Conservation (phyloP, 2,888 invertebrate species). For the Choreutis nemorana region DNA sequence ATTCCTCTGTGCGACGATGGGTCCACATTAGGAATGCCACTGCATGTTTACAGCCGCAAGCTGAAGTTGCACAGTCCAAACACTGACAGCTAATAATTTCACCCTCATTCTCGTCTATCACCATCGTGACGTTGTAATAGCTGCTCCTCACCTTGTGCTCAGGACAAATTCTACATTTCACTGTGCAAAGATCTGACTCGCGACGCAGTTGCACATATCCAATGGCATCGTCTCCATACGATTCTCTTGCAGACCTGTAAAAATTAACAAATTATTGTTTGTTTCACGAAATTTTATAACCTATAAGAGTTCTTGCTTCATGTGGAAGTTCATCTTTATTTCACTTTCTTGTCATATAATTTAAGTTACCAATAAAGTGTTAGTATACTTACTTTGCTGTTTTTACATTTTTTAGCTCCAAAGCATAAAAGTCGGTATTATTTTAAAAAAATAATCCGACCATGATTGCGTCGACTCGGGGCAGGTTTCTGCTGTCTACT, state of each 20-base stretch:
- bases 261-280: no score
- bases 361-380: no score
- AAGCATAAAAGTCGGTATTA: constrained; percentile 6
- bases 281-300: no score
- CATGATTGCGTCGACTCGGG: constrained; percentile 7
- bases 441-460: constrained; percentile 7
- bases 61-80: constrained; percentile 7
- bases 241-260: constrained; percentile 1
- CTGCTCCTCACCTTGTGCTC: constrained; percentile 6
- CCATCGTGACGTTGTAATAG: constrained; percentile 6
- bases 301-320: no score
- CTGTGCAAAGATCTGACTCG: neutral
- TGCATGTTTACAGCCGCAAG: constrained; percentile 5
- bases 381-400: constrained; percentile 2
- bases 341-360: no score
- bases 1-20: constrained; percentile 13
- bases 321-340: no score
- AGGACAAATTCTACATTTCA: constrained; percentile 5
- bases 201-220: constrained; percentile 5
- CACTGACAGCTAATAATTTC: constrained; percentile 4
- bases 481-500: constrained; percentile 7
- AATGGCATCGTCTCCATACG: constrained; percentile 7
- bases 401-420: constrained; percentile 4
- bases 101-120: constrained; percentile 3
- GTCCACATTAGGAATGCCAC: constrained; percentile 11